These are phyloP conservation scores for Psittacula cyanocephala DNA, from an alignment of 2,113 vertebrate genomes.

Conservation along the genomic window DNA sequence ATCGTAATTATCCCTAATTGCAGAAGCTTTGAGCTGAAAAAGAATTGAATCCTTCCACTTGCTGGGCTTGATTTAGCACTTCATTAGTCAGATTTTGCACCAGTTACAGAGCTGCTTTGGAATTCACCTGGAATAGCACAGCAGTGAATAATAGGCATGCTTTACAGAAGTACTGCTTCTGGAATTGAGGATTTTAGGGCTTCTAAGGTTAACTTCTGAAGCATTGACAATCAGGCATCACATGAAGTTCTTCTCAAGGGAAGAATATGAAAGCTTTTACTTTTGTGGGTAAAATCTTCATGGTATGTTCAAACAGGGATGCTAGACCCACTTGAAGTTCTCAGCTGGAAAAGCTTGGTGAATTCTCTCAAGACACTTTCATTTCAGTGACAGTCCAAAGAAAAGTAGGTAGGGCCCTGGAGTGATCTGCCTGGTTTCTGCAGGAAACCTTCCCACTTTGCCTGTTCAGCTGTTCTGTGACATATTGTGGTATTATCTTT, in stretches of 20 bases:
- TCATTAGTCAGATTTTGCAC: conserved; percentile 50
- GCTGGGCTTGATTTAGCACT: conserved; percentile 47
- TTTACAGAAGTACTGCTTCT: neutral
- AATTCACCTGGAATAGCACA: conserved; percentile 38
- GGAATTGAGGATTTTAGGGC: neutral
- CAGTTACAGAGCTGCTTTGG: conserved; percentile 26
- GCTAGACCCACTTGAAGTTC: neutral
- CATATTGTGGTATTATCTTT: neutral
- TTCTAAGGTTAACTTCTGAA: neutral
- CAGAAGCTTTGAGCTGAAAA: conserved; percentile 37
- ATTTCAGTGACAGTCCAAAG: neutral
- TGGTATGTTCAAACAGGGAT: neutral
- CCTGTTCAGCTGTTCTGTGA: neutral
- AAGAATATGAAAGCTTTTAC: neutral
- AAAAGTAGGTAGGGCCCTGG: neutral
- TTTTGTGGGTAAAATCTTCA: neutral
- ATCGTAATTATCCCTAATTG: conserved; percentile 30
- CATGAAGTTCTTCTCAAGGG: neutral
- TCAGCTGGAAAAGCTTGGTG: neutral
- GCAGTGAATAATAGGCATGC: neutral
- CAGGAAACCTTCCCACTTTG: neutral
- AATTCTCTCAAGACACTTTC: neutral
- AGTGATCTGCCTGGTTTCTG: neutral
- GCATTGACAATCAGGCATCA: neutral
- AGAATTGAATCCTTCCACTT: conserved; percentile 33